These are phyloP conservation scores for Amphiprion clarkii DNA, from an alignment of 2,797 vertebrate genomes.

Conservation along the genomic window DNA sequence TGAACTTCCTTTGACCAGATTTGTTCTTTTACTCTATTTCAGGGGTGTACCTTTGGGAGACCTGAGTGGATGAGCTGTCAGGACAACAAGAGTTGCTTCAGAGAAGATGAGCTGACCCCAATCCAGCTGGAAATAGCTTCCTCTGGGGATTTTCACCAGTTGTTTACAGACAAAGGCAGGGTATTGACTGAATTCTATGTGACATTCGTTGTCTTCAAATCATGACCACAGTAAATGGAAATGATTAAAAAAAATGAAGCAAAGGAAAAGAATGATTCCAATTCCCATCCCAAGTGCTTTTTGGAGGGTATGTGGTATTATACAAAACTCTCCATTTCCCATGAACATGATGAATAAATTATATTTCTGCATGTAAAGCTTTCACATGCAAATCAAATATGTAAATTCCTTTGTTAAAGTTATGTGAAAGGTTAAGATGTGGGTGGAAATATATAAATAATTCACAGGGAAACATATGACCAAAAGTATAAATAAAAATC, in stretches of 20 bases:
- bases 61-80: conserved; percentile 70
- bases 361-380: not conserved
- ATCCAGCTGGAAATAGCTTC: conserved; percentile 58
- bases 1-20: conserved; percentile 23
- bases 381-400: conserved; percentile 17
- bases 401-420: not conserved
- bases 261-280: conserved; percentile 7
- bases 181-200: conserved; percentile 7
- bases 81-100: conserved; percentile 48
- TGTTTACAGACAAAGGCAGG: conserved; percentile 39
- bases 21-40: conserved; percentile 45
- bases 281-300: not conserved
- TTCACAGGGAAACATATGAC: conserved; percentile 14
- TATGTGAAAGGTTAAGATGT: not conserved
- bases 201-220: conserved; percentile 26
- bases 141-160: conserved; percentile 35
- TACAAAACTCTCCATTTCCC: not conserved
- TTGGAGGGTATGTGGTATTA: not conserved
- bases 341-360: not conserved
- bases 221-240: conserved; percentile 11
- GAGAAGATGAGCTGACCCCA: conserved; percentile 55
- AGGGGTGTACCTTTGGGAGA: conserved; percentile 55
- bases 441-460: conserved; percentile 6
- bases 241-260: conserved; percentile 23
- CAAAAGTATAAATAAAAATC: conserved; percentile 17